Evolutionary conservation across 2,113 vertebrate species (phyloP).

Genomic region (Rhinoderma darwinii): DNA sequence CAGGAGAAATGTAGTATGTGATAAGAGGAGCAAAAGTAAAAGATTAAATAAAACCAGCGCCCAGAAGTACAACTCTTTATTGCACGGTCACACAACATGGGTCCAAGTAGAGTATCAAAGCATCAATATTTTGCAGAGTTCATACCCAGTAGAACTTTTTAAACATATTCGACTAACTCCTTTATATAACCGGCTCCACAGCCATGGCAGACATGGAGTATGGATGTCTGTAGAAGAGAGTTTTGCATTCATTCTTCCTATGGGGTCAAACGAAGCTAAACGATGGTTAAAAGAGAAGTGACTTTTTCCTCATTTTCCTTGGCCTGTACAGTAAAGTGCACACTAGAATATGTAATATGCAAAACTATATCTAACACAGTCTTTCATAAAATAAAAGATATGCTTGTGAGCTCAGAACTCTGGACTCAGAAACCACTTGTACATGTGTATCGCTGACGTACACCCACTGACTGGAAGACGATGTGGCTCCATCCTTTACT

Average conservation of each 20-base stretch:
- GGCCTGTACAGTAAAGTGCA: background rate
- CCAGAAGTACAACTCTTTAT: background rate
- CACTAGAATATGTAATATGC: background rate
- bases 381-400: constrained; percentile 98
- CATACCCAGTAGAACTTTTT: background rate
- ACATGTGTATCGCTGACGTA: constrained; percentile 91
- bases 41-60: background rate
- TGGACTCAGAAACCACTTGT: constrained; percentile 91
- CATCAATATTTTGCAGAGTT: background rate
- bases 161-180: background rate
- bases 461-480: constrained; percentile 88
- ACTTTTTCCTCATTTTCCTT: background rate
- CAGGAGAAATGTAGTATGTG: background rate
- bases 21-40: background rate
- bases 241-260: background rate
- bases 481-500: constrained; percentile 77
- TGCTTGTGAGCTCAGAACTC: constrained; percentile 94
- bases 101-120: background rate
- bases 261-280: background rate
- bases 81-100: background rate
- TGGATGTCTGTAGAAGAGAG: background rate
- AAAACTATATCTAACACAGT: constrained; percentile 67
- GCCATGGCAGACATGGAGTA: background rate
- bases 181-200: background rate
- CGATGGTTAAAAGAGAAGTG: background rate